A percentile compares a stretch with the other conserved stretches of the same genome.
phyloP scores from a whole-genome alignment of 2,888 invertebrate species.

The Nebria brevicollis region DNA sequence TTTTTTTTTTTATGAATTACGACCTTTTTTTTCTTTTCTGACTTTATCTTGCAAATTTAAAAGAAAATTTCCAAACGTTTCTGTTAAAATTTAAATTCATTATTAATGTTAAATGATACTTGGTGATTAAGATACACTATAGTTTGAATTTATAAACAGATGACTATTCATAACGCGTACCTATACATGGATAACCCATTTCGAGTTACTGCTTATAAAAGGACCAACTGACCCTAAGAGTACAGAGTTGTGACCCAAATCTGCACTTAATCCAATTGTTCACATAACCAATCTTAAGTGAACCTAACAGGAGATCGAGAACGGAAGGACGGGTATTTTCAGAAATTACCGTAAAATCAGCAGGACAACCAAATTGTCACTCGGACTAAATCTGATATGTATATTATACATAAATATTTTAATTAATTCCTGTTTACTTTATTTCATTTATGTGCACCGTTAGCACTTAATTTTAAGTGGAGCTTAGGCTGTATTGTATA shows the following conservation, averaged over 20 bases:
- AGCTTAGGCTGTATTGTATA: too few species aligned
- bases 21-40: neutral
- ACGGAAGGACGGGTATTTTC: neutral
- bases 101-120: neutral
- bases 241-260: neutral
- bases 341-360: neutral
- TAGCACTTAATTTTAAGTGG: too few species aligned
- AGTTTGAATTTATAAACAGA: neutral
- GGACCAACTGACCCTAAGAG: neutral
- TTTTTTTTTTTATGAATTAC: neutral
- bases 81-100: neutral
- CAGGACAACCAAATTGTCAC: neutral
- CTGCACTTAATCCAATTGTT: neutral
- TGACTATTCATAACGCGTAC: neutral
- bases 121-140: neutral
- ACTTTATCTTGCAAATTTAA: neutral
- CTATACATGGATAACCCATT: neutral
- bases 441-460: too few species aligned
- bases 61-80: neutral
- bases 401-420: too few species aligned
- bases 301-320: neutral
- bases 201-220: neutral
- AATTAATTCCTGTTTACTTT: too few species aligned
- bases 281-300: neutral
- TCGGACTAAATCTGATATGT: too few species aligned